phyloP scores from a whole-genome alignment of 2,888 invertebrate genomes.

The Deilephila porcellus region DNA sequence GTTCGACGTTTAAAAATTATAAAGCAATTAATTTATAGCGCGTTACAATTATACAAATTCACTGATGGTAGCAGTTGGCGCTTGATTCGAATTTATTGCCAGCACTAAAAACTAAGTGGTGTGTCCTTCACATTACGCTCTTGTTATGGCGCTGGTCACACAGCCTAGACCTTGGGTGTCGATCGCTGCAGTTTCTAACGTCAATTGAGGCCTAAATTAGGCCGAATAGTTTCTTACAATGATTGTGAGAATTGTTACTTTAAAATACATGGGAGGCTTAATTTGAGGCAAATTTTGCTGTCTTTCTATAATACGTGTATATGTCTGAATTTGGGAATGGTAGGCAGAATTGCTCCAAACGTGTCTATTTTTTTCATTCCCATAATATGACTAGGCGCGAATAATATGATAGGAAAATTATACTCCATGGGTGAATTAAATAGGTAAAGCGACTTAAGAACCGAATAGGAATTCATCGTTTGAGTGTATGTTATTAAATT shows the following conservation, averaged over 20 bases:
- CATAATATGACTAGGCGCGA: background rate
- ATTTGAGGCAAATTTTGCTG: too few species aligned
- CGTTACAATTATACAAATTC: constrained; percentile 41
- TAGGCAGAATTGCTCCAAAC: too few species aligned
- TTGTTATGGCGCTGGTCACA: constrained; percentile 4
- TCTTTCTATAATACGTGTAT: background rate
- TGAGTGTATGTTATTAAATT: too few species aligned
- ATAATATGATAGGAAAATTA: background rate
- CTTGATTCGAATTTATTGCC: constrained; percentile 61
- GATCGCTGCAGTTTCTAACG: constrained; percentile 13
- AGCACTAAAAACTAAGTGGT: constrained; percentile 51
- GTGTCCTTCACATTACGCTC: constrained; percentile 52
- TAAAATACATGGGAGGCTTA: too few species aligned
- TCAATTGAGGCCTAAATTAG: constrained; percentile 9
- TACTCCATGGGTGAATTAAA: too few species aligned
- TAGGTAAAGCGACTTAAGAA: too few species aligned
- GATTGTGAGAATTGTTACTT: constrained; percentile 12
- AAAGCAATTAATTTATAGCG: constrained; percentile 40
- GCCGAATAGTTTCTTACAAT: constrained; percentile 4
- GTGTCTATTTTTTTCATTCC: too few species aligned
- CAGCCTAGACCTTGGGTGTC: constrained; percentile 20
- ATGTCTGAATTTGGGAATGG: background rate
- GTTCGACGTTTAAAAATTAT: constrained; percentile 39
- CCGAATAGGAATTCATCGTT: too few species aligned
- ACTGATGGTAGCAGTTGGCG: constrained; percentile 35